Evolutionary conservation across 2,888 invertebrate species (phyloP), one percentile per base, ranked within the genome.

Genomic region (Leptinotarsa peninsularis): DNA sequence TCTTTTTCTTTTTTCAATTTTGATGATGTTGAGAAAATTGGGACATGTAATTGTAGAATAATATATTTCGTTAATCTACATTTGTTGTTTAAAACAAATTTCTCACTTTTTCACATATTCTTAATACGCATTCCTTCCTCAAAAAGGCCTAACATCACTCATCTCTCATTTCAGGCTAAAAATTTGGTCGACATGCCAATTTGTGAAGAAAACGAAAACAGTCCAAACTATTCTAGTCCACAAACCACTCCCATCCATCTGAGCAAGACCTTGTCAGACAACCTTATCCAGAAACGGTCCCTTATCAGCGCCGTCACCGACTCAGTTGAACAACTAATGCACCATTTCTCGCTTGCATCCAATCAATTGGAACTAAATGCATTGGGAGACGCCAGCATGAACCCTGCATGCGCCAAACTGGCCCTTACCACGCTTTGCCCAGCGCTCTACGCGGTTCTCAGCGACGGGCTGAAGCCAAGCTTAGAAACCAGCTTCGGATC

Each of bases 401-500:
- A 92, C 74, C 92, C 93, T 17, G 90, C 91, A 43, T 93, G 93
- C 83, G 93, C 94, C 10, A 93, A 94, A 86, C 90, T 95, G 69
- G 93, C 94, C 43, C 88, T 96, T 49, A 93, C 93, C 72, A 92
- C 92, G 66, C 89, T 97, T 56, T 96, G 96, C 86, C 96, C 96
- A 2, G 94, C 96, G 14, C 89, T 98, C 52, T 95, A 96, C 83
- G 93, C 94, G 4, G 91, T 97, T 74, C 91, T 97, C 83, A 93
- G 94, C 82, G 96, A 97, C 86, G 97, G 96, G 3, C 90, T 97
- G 23, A 94, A 94, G 85, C 93, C 95, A 52, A 93, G 91, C 81
- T 90, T 96, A 71, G 93, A 95, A 85, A 95, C 96, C 5, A 93
- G 96, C 56, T 96, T 96, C 85, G 96, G 96, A 60, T 93, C 94